phyloP scores from a whole-genome alignment of 1,140 invertebrate genomes.

The Cotesia vestalis region DNA sequence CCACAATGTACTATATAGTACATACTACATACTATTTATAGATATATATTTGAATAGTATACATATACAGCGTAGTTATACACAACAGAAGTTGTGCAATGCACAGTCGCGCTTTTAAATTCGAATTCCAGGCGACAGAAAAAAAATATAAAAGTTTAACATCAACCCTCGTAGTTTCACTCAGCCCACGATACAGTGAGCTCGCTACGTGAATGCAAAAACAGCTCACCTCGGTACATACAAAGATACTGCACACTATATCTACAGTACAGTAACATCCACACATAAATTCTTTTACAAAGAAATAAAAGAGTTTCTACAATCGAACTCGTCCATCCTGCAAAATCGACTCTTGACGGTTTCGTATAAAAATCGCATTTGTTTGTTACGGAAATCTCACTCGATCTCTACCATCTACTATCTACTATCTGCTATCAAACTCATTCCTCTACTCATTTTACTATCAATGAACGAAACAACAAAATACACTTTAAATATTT shows the following conservation, averaged over 20 bases:
- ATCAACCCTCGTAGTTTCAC: no score
- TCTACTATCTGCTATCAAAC: no score
- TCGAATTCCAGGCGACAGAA: conserved; percentile 21
- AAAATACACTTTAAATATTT: conserved; percentile 2
- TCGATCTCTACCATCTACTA: no score
- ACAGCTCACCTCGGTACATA: background rate
- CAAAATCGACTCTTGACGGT: conserved; percentile 26
- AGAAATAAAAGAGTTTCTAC: conserved; percentile 28
- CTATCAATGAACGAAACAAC: conserved; percentile 11
- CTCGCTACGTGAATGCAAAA: no score
- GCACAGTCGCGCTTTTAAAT: conserved; percentile 31
- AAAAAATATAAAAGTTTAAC: conserved; percentile 4
- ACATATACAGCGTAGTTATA: no score
- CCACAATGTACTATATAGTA: no score
- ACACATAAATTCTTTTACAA: conserved; percentile 29
- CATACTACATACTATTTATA: no score
- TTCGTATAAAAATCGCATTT: conserved; percentile 30
- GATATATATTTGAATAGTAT: no score
- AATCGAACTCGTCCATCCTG: conserved; percentile 31
- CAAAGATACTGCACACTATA: background rate
- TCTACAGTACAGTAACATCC: conserved; percentile 8
- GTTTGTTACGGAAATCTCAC: conserved; percentile 29
- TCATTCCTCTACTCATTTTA: no score
- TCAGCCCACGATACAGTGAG: no score
- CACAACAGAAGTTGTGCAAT: no score